A percentile compares a stretch with the other conserved stretches of the same genome.
Evolutionary conservation across 2,888 invertebrate species (phyloP).

Genomic region (Spodoptera picta): DNA sequence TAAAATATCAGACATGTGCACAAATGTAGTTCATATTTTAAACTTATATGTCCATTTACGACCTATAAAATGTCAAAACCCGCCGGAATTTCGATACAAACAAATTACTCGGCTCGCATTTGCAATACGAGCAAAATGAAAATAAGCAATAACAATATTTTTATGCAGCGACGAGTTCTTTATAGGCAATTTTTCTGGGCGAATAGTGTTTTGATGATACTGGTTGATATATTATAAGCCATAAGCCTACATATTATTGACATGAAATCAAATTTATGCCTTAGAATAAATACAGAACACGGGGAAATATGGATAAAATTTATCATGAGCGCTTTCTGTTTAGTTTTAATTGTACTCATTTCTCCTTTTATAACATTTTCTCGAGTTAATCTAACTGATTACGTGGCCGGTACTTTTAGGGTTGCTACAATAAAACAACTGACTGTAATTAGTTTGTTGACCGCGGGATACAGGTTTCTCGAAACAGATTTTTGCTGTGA

Average conservation of each 20-base stretch:
- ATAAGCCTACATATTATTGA: slow-evolving; percentile 7
- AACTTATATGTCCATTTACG: slow-evolving; percentile 38
- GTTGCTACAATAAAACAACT: background rate
- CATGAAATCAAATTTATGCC: background rate
- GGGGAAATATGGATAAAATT: background rate
- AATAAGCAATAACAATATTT: slow-evolving; percentile 54
- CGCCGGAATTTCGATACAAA: slow-evolving; percentile 41
- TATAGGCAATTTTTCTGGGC: slow-evolving; percentile 44
- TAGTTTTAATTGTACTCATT: too few species aligned
- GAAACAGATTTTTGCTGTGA: background rate
- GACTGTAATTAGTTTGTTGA: slow-evolving; percentile 11
- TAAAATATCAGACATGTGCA: slow-evolving; percentile 4
- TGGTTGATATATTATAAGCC: slow-evolving; percentile 26
- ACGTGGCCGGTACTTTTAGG: too few species aligned
- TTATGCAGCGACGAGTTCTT: slow-evolving; percentile 45
- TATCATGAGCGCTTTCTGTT: too few species aligned
- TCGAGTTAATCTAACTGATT: too few species aligned
- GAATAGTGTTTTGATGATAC: slow-evolving; percentile 38
- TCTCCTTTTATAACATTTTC: too few species aligned
- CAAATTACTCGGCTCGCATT: slow-evolving; percentile 41
- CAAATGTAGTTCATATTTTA: slow-evolving; percentile 36
- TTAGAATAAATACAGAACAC: background rate
- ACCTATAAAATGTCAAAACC: slow-evolving; percentile 39
- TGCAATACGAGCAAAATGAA: slow-evolving; percentile 42
- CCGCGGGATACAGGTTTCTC: slow-evolving; percentile 2